Base-by-base conservation (phyloP, 2,888 invertebrate genomes). In the Chrysomela aeneicollis region DNA sequence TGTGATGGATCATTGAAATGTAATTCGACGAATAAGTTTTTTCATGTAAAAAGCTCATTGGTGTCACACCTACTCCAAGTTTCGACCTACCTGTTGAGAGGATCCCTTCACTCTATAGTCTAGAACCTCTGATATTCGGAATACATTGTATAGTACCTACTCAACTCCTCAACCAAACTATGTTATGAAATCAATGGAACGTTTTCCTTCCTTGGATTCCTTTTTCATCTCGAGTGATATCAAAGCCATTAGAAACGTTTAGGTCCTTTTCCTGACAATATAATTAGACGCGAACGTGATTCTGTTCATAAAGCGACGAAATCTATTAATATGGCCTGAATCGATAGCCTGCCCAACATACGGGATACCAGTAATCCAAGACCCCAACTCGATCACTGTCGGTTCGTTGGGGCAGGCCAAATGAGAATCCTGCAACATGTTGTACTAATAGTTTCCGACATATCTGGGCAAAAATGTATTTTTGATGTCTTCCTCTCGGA, bases 391-490 rank as follows among this genome's bases (percentile, higher is more conserved):
- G 46, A 57, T 57, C 57, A 26, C 57, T 57, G 57, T 57, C 57
- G 42, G 54, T 68, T 63, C 51, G 68, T 69, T 63, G 66, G 70
- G 69, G 73, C 71, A 72, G 49, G 58, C 70, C 67, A 73, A 71
- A 75, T 75, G 73, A 74, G 67, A 68, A 61, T 52, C 63, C 62
- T 47, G 73, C 67, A 74, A 70, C 75, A 76, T 74, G 74, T 76
- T 73, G 75, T 64, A 68, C 74, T 74, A 74, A 76, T 75, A 73
- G 74, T 72, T 72, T 71, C 68, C 60, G 63, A 61, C 64, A 69
- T 58, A 52, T 26, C 53, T 52, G 58, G 35, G 35, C 55, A 62
- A 57, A 61, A 15, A 42, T 42, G 42, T 15, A 42, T 42, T 42
- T 42, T 42, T 42, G 42, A 42, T 42, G 15, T 42, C n/a, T 15